Evolutionary conservation across 2,113 vertebrate genomes (phyloP), one percentile per base, ranked within the genome.

Genomic region (Piaya cayana): DNA sequence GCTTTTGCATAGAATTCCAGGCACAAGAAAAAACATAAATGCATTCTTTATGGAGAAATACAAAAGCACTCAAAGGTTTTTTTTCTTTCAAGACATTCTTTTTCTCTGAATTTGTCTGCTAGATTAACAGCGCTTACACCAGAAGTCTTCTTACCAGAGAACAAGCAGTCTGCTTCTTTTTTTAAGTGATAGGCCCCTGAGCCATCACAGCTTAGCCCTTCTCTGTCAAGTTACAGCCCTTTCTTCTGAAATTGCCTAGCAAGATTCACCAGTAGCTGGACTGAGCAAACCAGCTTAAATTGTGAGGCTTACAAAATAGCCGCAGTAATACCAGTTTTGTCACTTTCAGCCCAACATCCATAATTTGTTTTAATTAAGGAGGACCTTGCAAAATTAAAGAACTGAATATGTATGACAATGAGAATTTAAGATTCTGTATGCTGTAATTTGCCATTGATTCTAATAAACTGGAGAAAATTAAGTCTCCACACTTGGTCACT

Each of bases 211-310:
- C 45, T 95, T 92, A 91, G 22, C 53, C 74, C 59, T 88, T 88
- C 18, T 88, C 75, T 86, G 67, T 82, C 80, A 86, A 55, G 50
- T 70, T 82, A 58, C 67, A 82, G 53, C 26, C 19, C 6, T 49
- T 91, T 71, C 45, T 93, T 95, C 63, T 56, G 56, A 87, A 95
- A 93, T 89, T 91, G 45, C 83, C 52, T 69, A 88, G 47, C 7
- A 2, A 70, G 59, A 79, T 82, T 90, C 83, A 62, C 39, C 25
- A 55, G 39, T 47, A 85, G 20, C 58, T 72, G 82, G 74, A 60
- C 89, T 79, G 12, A 72, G 12, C 16, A 72, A 12, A 82, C 15
- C 12, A 85, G 39, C 10, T 95, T 94, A 85, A 87, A 82, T 45
- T 20, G 5, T 11, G 22, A 27, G 64, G n/a, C 42, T 82, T 59